Conservation (phyloP, 2,888 invertebrate genomes). For the Stenchaetothrips biformis region DNA sequence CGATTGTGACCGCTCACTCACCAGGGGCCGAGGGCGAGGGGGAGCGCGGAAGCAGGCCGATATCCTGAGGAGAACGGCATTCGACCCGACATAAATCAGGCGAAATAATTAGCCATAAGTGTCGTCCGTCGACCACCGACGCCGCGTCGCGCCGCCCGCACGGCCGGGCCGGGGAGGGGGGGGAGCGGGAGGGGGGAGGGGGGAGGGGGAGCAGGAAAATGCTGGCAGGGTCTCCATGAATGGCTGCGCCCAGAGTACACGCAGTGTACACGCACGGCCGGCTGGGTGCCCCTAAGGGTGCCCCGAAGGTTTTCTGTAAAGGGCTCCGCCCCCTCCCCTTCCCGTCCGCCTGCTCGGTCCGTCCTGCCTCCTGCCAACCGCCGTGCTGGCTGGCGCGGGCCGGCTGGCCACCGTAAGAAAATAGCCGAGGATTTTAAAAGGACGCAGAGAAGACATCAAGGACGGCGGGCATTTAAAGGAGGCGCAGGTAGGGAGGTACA, state of each 20-base stretch:
- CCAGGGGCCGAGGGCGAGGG: no score
- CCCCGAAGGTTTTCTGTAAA: slow-evolving; percentile 17
- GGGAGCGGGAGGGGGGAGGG: no score
- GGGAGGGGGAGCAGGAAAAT: background rate
- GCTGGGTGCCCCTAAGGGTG: background rate
- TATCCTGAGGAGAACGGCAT: background rate
- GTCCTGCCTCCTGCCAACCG: background rate
- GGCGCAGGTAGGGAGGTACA: background rate
- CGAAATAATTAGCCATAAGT: slow-evolving; percentile 11
- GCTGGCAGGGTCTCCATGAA: background rate
- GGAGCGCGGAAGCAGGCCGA: no score
- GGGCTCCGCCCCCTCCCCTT: background rate
- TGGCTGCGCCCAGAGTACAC: background rate
- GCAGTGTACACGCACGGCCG: background rate
- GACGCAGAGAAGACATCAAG: background rate
- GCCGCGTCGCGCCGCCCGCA: no score
- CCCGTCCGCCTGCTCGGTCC: background rate
- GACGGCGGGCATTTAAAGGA: background rate
- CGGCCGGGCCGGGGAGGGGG: no score
- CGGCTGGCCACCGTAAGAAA: background rate
- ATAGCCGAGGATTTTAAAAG: slow-evolving; percentile 20
- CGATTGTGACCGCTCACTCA: background rate
- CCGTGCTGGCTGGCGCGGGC: background rate
- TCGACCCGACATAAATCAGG: background rate
- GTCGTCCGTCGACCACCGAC: background rate